Evolutionary conservation across 2,888 invertebrate species (phyloP).

Genomic region (Sturmia bella): DNA sequence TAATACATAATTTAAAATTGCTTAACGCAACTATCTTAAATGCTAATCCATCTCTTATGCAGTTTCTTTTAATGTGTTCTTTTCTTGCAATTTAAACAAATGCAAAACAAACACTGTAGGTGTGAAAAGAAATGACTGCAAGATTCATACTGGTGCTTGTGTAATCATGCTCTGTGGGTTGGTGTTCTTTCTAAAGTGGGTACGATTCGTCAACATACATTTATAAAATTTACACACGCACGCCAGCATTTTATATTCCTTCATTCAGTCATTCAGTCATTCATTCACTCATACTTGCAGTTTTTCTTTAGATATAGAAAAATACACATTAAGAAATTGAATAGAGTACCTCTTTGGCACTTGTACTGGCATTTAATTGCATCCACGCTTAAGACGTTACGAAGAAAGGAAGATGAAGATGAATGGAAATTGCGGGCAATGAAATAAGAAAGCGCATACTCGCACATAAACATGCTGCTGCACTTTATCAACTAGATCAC

Average conservation of each 20-base stretch:
- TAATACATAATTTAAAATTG: constrained; percentile 55
- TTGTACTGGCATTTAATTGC: constrained; percentile 49
- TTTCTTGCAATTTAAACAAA: constrained; percentile 36
- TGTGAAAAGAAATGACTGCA: constrained; percentile 55
- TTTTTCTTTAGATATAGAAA: not conserved
- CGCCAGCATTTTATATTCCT: too few species aligned
- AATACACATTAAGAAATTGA: constrained; percentile 48
- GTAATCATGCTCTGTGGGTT: not conserved
- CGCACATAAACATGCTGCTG: constrained; percentile 50
- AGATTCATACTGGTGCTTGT: not conserved
- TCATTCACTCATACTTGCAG: not conserved
- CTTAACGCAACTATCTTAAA: constrained; percentile 37
- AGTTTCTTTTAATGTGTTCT: not conserved
- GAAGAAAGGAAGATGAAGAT: constrained; percentile 32
- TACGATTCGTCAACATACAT: constrained; percentile 26
- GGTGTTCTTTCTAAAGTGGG: not conserved
- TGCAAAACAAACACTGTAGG: constrained; percentile 59
- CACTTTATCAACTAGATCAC: constrained; percentile 62
- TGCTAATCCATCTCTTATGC: constrained; percentile 4
- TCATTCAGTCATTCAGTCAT: too few species aligned
- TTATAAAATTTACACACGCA: constrained; percentile 17
- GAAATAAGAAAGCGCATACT: constrained; percentile 9
- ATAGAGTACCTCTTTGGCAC: constrained; percentile 42
- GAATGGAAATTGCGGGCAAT: constrained; percentile 18
- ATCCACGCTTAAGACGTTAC: constrained; percentile 48